Base-by-base conservation (phyloP, 2,888 invertebrate species). In the Altica lythri region DNA sequence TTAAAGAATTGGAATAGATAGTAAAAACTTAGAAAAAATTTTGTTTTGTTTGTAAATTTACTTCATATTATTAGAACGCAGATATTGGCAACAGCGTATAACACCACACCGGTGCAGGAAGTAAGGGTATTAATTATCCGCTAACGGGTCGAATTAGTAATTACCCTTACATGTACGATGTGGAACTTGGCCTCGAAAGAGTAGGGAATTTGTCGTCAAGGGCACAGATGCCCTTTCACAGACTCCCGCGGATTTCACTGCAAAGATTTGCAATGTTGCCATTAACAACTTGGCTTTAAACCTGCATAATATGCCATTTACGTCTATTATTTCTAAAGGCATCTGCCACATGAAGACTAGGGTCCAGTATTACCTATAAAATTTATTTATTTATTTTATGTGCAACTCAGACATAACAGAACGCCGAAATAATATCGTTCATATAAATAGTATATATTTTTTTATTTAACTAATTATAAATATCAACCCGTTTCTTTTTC, bases 131-230 rank as follows among this genome's bases (percentile, higher is more conserved):
- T 50, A 40, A 50, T 27, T 50, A 27, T 40, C 30, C 49, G 12
- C 17, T 34, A 40, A 50, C 42, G 43, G 50, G 43, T 17, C 42
- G 50, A 50, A 50, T 50, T 35, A 12, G 34, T 43, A 50, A 50
- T 50, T 50, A 49, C 30, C 30, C 29, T 14, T 32, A 17, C 42
- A 35, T 17, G 14, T 34, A 45, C 32, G 19, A 4, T 30, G 8
- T n/a, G 30, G 30, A 22, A 13, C 45, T 18, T 19, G 45, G 45
- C 22, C 45, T 12, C 9, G 18, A 17, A 6, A 12, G 4, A 30
- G n/a, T 16, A 16, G 29, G 17, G 17, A 17, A 17, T 29, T 12
- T n/a, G 30, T 44, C 30, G 43, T 29, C 17, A 44, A 44, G 43
- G 40, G 12, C 9, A 10, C 46, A 35, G 46, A 46, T 46, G 46